Conservation (phyloP, 1,140 invertebrate species). For the Calephelis virginiensis region DNA sequence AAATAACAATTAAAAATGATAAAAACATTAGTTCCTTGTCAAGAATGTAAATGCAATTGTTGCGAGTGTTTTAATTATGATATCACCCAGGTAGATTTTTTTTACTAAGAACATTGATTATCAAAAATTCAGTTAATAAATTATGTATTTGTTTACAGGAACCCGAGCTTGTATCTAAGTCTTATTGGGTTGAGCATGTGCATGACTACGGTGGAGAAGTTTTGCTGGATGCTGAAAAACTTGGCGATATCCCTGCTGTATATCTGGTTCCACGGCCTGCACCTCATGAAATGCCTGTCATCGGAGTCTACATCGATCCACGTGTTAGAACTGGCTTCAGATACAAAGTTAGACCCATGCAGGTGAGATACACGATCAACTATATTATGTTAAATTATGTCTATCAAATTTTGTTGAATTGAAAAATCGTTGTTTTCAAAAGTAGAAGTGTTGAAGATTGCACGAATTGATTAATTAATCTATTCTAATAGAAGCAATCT, state of each 20-base stretch:
- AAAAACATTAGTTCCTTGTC: constrained; percentile 29
- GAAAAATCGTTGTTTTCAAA: constrained; percentile 38
- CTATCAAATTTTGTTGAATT: constrained; percentile 36
- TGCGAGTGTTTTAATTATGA: constrained; percentile 29
- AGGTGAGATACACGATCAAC: constrained; percentile 70
- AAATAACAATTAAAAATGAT: constrained; percentile 35
- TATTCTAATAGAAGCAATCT: constrained; percentile 49
- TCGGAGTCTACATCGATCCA: constrained; percentile 86
- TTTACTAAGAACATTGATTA: neutral
- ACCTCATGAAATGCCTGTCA: constrained; percentile 84
- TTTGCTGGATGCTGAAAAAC: constrained; percentile 77
- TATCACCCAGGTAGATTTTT: constrained; percentile 27
- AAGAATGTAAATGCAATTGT: constrained; percentile 29
- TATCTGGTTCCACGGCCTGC: constrained; percentile 81
- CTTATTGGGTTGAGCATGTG: constrained; percentile 48
- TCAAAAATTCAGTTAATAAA: too few species aligned
- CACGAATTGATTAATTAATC: constrained; percentile 33
- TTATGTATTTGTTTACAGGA: constrained; percentile 33
- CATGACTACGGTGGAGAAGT: constrained; percentile 46
- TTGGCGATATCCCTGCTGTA: constrained; percentile 82
- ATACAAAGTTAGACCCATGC: constrained; percentile 85
- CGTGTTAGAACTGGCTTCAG: constrained; percentile 85
- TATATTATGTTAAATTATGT: constrained; percentile 24
- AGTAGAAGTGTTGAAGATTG: constrained; percentile 70
- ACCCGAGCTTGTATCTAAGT: constrained; percentile 45